Evolutionary conservation across 2,888 invertebrate genomes (phyloP).

Genomic region (Myopa testacea): DNA sequence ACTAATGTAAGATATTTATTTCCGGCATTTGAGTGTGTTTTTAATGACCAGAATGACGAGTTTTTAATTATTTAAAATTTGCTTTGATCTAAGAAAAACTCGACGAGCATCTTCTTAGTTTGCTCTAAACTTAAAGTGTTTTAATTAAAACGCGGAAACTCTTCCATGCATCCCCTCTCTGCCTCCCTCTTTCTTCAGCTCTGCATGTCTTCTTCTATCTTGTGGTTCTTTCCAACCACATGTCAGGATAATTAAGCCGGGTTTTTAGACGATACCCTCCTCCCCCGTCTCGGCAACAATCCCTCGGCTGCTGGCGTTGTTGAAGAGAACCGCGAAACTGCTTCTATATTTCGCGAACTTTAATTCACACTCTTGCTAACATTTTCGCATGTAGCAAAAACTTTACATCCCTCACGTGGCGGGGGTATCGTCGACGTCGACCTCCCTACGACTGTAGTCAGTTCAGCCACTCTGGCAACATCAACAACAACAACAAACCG

Average conservation of each 20-base stretch:
- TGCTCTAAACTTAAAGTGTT: neutral
- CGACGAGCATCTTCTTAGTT: no score
- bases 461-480: neutral
- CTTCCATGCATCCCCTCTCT: neutral
- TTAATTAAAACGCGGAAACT: constrained; percentile 24
- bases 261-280: constrained; percentile 16
- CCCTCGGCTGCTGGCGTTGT: neutral
- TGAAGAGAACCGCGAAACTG: neutral
- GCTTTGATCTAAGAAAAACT: neutral
- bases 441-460: neutral
- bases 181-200: neutral
- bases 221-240: neutral
- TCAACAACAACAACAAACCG: constrained; percentile 18
- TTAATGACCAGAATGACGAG: neutral
- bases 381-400: neutral
- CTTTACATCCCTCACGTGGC: neutral
- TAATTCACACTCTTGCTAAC: neutral
- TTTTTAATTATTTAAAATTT: neutral
- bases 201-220: neutral
- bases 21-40: no score
- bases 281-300: neutral
- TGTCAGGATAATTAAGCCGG: constrained; percentile 44
- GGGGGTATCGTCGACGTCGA: neutral
- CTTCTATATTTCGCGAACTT: neutral
- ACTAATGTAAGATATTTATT: neutral